Percentiles rank a stretch among this genome's conserved stretches.
Evolutionary conservation across 2,888 invertebrate genomes (phyloP).

Genomic region (Apamea monoglypha): DNA sequence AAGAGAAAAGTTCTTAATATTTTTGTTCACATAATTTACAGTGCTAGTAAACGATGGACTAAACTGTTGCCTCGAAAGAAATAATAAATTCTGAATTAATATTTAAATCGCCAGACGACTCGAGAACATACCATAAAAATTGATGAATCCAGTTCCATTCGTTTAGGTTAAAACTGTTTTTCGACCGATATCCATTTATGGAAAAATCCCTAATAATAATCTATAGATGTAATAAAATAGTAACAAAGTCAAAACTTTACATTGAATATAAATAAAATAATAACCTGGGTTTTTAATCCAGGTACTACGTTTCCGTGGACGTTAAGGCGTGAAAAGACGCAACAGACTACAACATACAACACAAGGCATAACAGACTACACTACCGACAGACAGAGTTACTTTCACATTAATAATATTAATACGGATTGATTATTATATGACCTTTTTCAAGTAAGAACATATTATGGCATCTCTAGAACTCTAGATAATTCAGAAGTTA

Average conservation of each 20-base stretch:
- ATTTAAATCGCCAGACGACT: background rate
- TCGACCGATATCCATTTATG: background rate
- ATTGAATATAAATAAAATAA: no score
- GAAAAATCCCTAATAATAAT: background rate
- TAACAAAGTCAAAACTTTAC: no score
- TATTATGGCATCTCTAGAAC: background rate
- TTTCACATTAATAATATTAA: background rate
- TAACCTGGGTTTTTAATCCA: no score
- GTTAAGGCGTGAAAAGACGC: background rate
- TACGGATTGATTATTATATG: slow-evolving; percentile 12
- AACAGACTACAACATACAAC: no score
- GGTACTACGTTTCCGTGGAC: no score
- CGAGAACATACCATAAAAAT: background rate
- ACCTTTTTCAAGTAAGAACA: background rate
- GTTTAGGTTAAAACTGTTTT: background rate
- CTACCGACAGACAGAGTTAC: background rate
- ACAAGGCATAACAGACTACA: background rate
- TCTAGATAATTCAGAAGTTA: slow-evolving; percentile 7
- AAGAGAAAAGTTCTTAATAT: background rate
- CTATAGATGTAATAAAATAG: no score
- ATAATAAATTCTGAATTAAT: background rate
- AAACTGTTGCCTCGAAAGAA: slow-evolving; percentile 8
- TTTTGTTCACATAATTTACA: background rate
- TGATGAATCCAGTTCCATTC: background rate
- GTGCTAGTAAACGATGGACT: background rate